Percentiles rank a stretch among this genome's conserved stretches.
phyloP scores from a whole-genome alignment of 2,113 vertebrate genomes.

The Chaenogobius annularis region DNA sequence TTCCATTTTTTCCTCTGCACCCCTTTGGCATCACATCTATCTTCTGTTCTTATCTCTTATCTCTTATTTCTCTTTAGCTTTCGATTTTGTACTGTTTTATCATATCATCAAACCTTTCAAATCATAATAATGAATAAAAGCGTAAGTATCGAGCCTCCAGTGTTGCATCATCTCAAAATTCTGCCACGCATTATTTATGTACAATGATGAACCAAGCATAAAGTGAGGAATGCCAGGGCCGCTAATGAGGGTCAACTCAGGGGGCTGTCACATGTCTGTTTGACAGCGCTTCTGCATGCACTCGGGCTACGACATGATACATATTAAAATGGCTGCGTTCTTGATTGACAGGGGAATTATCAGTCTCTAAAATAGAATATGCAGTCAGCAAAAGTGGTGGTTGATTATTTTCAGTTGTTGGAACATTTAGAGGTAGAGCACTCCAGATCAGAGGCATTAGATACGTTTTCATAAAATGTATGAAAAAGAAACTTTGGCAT shows the following conservation, averaged over 20 bases:
- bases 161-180: neutral
- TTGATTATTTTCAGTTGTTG: neutral
- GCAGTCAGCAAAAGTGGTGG: neutral
- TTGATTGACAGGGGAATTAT: neutral
- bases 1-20: constrained; percentile 25
- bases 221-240: neutral
- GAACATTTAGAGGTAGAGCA: neutral
- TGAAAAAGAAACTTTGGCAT: neutral
- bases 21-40: constrained; percentile 13
- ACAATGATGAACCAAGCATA: neutral
- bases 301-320: neutral
- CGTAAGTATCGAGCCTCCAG: neutral
- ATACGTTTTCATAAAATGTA: neutral
- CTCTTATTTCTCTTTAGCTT: neutral
- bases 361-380: neutral
- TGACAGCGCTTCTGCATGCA: neutral
- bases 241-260: neutral
- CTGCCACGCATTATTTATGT: neutral
- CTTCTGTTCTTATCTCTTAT: constrained; percentile 18
- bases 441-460: neutral
- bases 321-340: neutral
- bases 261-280: neutral
- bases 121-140: neutral
- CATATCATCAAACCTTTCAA: neutral
- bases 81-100: neutral